Percentiles rank a stretch among this genome's conserved stretches.
These are phyloP conservation scores for Rhagoletis pomonella DNA, from an alignment of 1,140 invertebrate genomes.

Conservation along the genomic window DNA sequence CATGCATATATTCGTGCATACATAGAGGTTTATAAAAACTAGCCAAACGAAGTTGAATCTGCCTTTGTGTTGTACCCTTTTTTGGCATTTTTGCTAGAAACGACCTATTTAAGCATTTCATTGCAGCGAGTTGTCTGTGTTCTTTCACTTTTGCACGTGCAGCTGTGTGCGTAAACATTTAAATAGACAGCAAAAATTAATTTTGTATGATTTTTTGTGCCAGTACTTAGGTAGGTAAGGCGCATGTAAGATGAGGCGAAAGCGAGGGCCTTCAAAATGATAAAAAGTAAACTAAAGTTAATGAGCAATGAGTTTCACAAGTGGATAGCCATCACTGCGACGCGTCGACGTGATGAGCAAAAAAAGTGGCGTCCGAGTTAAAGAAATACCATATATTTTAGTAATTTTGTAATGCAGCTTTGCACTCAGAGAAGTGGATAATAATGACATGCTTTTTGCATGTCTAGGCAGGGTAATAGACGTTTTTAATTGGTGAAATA, in stretches of 20 bases:
- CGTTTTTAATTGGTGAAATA: too few species aligned
- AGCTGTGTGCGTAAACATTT: background rate
- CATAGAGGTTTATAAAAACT: too few species aligned
- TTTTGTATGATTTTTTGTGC: background rate
- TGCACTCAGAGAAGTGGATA: background rate
- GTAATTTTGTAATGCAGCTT: background rate
- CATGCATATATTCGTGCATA: too few species aligned
- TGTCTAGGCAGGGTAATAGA: background rate
- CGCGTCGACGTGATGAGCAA: background rate
- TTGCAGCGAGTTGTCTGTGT: background rate
- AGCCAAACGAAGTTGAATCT: background rate
- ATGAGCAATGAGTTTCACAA: constrained; percentile 16
- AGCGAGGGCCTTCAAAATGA: background rate
- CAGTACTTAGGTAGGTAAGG: background rate
- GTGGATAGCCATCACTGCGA: background rate
- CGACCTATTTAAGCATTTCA: background rate
- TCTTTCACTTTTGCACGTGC: background rate
- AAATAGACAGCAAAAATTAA: background rate
- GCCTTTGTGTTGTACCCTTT: background rate
- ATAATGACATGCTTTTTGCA: background rate
- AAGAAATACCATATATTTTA: background rate
- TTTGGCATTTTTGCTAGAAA: background rate
- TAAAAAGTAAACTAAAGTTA: background rate
- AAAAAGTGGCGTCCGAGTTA: background rate
- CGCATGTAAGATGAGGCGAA: background rate